These are phyloP conservation scores for Melinaea menophilus DNA, from an alignment of 2,888 invertebrate species.

Conservation along the genomic window DNA sequence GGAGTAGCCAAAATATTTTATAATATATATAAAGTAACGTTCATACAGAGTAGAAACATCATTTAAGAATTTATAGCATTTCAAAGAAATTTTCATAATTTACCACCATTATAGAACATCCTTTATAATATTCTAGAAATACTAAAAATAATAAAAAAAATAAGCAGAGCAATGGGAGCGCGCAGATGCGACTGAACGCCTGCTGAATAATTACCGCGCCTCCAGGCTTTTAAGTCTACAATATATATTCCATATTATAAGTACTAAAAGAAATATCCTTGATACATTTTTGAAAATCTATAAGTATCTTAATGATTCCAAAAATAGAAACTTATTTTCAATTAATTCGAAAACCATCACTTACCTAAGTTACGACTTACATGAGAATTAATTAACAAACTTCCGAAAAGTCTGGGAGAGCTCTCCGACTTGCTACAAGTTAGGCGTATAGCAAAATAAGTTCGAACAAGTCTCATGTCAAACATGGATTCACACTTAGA, in stretches of 20 bases:
- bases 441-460: slow-evolving; percentile 47
- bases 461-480: slow-evolving; percentile 60
- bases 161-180: slow-evolving; percentile 48
- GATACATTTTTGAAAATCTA: too few species aligned
- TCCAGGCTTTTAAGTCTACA: slow-evolving; percentile 21
- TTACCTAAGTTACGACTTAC: neutral
- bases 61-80: too few species aligned
- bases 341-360: too few species aligned
- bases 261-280: neutral
- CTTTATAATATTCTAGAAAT: slow-evolving; percentile 31
- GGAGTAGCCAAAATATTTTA: too few species aligned
- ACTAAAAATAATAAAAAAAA: slow-evolving; percentile 47
- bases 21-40: too few species aligned
- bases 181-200: slow-evolving; percentile 64
- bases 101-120: neutral
- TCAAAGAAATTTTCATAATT: neutral
- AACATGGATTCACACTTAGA: slow-evolving; percentile 73
- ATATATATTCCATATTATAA: neutral
- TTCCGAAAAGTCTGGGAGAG: slow-evolving; percentile 24
- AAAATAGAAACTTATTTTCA: too few species aligned
- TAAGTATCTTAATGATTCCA: too few species aligned
- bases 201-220: slow-evolving; percentile 63
- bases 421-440: slow-evolving; percentile 16
- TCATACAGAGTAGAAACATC: too few species aligned
- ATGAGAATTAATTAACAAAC: slow-evolving; percentile 23